Percentiles rank a stretch among this genome's conserved stretches.
Conservation (phyloP, 1,140 invertebrate species). For the Anastrepha obliqua region DNA sequence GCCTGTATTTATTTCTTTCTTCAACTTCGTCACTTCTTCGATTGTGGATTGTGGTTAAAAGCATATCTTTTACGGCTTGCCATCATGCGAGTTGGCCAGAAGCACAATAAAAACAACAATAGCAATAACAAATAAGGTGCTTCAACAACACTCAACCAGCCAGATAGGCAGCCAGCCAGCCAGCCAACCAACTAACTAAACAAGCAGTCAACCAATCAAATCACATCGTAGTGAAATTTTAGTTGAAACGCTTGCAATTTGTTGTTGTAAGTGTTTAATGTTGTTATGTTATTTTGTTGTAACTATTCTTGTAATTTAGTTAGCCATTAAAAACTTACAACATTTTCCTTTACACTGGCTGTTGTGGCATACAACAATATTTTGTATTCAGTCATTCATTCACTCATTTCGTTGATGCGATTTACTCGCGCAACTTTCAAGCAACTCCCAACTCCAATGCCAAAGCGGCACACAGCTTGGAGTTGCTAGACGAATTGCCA, state of each 20-base stretch:
- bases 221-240: conserved; percentile 25
- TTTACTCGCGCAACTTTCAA: background rate
- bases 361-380: conserved; percentile 7
- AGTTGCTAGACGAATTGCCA: conserved; percentile 25
- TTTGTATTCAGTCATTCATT: conserved; percentile 50
- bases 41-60: conserved; percentile 12
- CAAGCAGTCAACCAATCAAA: conserved; percentile 35
- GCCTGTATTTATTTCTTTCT: background rate
- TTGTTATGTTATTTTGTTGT: conserved; percentile 45
- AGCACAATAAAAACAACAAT: conserved; percentile 1
- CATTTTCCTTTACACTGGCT: background rate
- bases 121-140: background rate
- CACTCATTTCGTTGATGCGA: background rate
- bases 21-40: conserved; percentile 1
- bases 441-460: conserved; percentile 44
- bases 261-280: conserved; percentile 1
- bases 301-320: conserved; percentile 47
- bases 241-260: conserved; percentile 39
- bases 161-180: background rate
- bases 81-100: background rate
- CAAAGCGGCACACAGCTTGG: conserved; percentile 12
- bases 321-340: conserved; percentile 41
- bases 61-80: conserved; percentile 9
- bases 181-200: conserved; percentile 23
- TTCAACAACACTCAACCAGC: background rate